phyloP scores from a whole-genome alignment of 2,888 invertebrate species.

The Hirtodrosophila alboralis region DNA sequence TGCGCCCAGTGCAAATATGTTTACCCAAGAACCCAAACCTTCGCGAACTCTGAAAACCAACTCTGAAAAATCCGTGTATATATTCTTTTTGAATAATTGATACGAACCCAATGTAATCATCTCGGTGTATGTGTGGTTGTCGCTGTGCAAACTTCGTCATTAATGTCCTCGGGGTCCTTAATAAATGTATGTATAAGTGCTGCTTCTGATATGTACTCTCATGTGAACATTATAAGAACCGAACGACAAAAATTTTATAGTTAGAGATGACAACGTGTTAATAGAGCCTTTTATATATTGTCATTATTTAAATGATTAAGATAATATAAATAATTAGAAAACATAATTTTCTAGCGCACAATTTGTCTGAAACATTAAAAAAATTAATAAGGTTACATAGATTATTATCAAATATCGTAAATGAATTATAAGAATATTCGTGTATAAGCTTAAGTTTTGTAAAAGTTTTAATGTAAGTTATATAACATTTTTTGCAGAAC shows the following conservation, averaged over 20 bases:
- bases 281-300: too few relatives aligned
- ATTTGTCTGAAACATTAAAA: too few relatives aligned
- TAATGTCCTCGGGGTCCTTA: slow-evolving; percentile 59
- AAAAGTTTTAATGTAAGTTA: too few relatives aligned
- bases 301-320: too few relatives aligned
- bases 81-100: slow-evolving; percentile 75
- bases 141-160: slow-evolving; percentile 65
- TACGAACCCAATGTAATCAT: slow-evolving; percentile 58
- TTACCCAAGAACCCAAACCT: slow-evolving; percentile 28
- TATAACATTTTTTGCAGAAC: too few relatives aligned
- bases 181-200: slow-evolving; percentile 48
- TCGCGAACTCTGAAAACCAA: slow-evolving; percentile 2
- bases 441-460: too few relatives aligned
- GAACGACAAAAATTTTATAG: slow-evolving; percentile 12
- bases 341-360: too few relatives aligned
- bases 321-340: too few relatives aligned
- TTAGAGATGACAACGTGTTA: slow-evolving; percentile 13
- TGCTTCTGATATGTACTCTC: slow-evolving; percentile 16
- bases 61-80: slow-evolving; percentile 69
- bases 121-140: slow-evolving; percentile 29
- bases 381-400: too few relatives aligned
- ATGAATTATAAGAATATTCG: too few relatives aligned
- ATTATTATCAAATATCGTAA: too few relatives aligned
- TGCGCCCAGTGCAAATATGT: slow-evolving; percentile 74
- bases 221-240: slow-evolving; percentile 5